Percentiles rank a stretch among this genome's conserved stretches.
Conservation (phyloP, 53 echinoderm and acorn worm species). For the Crossaster papposus region DNA sequence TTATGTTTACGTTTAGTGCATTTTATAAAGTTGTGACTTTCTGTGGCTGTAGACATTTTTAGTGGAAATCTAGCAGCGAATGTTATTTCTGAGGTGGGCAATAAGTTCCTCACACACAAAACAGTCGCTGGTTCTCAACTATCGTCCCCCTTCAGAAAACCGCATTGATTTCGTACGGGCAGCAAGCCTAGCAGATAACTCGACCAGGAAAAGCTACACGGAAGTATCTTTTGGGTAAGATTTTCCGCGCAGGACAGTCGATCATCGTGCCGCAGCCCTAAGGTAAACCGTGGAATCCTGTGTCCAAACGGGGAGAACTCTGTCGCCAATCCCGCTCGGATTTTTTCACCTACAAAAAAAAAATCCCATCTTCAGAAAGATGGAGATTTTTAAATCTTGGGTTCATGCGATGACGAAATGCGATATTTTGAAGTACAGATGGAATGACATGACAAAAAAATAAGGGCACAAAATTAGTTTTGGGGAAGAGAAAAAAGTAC, state of each 20-base stretch:
- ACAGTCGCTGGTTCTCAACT: conserved; percentile 20
- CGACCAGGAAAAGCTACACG: conserved; percentile 49
- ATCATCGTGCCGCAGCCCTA: conserved; percentile 39
- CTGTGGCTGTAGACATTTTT: too few relatives aligned
- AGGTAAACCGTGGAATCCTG: conserved; percentile 47
- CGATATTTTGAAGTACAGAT: conserved; percentile 29
- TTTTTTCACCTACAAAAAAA: conserved; percentile 2
- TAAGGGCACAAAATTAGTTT: conserved; percentile 27
- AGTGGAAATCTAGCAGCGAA: neutral
- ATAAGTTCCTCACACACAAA: neutral
- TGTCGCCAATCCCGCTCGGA: conserved; percentile 41
- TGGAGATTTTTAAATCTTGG: neutral
- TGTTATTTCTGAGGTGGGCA: neutral
- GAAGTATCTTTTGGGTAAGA: conserved; percentile 51
- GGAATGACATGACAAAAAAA: conserved; percentile 32
- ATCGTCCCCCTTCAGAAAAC: neutral
- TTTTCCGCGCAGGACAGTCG: conserved; percentile 56
- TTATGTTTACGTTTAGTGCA: too few relatives aligned
- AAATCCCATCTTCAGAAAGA: conserved; percentile 30
- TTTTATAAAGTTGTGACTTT: too few relatives aligned
- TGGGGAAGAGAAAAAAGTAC: conserved; percentile 5
- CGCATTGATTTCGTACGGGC: conserved; percentile 45
- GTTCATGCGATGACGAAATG: conserved; percentile 26
- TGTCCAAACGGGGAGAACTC: conserved; percentile 51
- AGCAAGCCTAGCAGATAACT: conserved; percentile 52